A percentile compares a stretch with the other conserved stretches of the same genome.
These are phyloP conservation scores for Watsonalla binaria DNA, from an alignment of 2,888 invertebrate genomes.

Conservation along the genomic window DNA sequence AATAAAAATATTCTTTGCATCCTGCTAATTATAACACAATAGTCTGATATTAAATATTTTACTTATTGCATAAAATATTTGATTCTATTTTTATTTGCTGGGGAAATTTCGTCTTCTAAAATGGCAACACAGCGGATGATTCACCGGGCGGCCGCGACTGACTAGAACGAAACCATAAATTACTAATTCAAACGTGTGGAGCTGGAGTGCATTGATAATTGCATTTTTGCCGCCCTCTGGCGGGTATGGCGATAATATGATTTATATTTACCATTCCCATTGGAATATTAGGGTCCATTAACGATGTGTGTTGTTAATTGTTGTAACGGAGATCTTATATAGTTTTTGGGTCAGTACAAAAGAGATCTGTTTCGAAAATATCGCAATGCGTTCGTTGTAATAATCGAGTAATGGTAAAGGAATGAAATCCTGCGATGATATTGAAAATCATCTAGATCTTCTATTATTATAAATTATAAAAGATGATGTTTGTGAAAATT, in stretches of 20 bases:
- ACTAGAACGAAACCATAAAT: slow-evolving; percentile 58
- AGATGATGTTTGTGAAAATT: too few species aligned
- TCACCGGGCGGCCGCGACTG: slow-evolving; percentile 46
- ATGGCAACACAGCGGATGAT: slow-evolving; percentile 48
- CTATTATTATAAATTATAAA: too few species aligned
- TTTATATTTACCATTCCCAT: background rate
- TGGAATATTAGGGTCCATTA: background rate
- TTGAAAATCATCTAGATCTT: too few species aligned
- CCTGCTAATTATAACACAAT: too few species aligned
- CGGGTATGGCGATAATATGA: background rate
- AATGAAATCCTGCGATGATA: too few species aligned
- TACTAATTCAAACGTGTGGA: slow-evolving; percentile 19
- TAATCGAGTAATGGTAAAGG: too few species aligned
- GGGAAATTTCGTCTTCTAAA: slow-evolving; percentile 6
- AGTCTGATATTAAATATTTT: too few species aligned
- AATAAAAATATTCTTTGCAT: too few species aligned
- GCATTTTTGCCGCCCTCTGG: slow-evolving; percentile 16
- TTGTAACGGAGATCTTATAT: background rate
- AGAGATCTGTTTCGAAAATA: too few species aligned
- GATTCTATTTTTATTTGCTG: background rate
- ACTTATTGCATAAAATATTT: too few species aligned
- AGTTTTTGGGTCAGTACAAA: too few species aligned
- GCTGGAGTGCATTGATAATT: slow-evolving; percentile 40
- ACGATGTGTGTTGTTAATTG: background rate
- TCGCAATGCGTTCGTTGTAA: too few species aligned